A percentile compares a stretch with the other conserved stretches of the same genome.
phyloP scores from a whole-genome alignment of 1,140 invertebrate species.

The Portunus trituberculatus region DNA sequence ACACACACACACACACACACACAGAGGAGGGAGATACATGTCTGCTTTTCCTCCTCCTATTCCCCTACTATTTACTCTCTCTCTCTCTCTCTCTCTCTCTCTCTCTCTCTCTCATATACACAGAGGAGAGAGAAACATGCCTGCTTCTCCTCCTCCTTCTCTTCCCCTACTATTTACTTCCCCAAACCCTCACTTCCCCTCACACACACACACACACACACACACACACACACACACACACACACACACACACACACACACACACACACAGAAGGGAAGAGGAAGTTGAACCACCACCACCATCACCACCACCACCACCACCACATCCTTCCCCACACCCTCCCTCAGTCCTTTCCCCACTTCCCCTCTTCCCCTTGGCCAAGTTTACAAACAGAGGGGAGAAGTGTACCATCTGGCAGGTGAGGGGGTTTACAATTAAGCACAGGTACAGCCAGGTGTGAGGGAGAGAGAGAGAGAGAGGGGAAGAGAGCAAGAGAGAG shows the following conservation, averaged over 20 bases:
- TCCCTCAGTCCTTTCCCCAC: background rate
- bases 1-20: background rate
- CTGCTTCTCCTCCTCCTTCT: background rate
- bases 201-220: conserved; percentile 28
- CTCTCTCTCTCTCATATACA: background rate
- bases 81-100: background rate
- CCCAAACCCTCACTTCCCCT: background rate
- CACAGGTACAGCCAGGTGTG: background rate
- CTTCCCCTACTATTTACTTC: background rate
- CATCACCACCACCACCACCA: background rate
- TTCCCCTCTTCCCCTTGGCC: background rate
- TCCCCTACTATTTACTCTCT: background rate
- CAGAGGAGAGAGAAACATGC: too few relatives aligned
- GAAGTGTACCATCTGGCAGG: background rate
- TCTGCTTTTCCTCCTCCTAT: background rate
- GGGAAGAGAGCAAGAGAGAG: background rate
- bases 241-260: too few relatives aligned
- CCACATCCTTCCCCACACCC: background rate
- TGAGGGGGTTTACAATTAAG: background rate
- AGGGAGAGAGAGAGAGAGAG: background rate
- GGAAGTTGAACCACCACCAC: background rate
- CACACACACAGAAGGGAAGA: background rate
- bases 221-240: too few relatives aligned
- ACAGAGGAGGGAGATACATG: background rate
- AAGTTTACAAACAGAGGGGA: background rate